phyloP scores from a whole-genome alignment of 2,113 vertebrate species.

The Acrocephalus arundinaceus region DNA sequence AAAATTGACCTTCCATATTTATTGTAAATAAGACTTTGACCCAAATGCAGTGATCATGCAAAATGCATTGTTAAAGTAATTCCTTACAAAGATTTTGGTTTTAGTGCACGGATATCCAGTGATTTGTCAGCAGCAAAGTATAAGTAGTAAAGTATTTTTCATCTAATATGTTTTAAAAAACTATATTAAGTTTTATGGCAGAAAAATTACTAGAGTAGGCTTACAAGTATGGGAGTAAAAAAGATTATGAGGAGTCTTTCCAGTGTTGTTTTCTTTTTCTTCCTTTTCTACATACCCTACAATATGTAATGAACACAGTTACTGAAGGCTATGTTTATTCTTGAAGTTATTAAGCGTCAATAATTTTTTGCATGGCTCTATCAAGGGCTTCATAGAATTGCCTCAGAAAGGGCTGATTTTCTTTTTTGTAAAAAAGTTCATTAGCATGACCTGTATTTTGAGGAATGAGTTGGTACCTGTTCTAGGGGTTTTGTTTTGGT shows the following conservation, averaged over 20 bases:
- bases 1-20: background rate
- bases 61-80: background rate
- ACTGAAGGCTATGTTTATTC: background rate
- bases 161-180: background rate
- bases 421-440: background rate
- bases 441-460: background rate
- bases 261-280: background rate
- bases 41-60: background rate
- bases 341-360: background rate
- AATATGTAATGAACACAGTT: background rate
- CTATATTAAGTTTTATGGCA: background rate
- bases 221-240: background rate
- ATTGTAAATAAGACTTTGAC: background rate
- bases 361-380: background rate
- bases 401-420: background rate
- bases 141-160: background rate
- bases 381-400: background rate
- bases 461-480: fast-evolving
- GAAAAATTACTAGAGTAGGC: background rate
- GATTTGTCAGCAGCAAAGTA: background rate
- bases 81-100: background rate
- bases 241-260: background rate
- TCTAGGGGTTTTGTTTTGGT: background rate
- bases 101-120: fast-evolving
- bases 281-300: background rate